Conservation (phyloP, 2,797 vertebrate genomes). For the Cyclopterus lumpus region DNA sequence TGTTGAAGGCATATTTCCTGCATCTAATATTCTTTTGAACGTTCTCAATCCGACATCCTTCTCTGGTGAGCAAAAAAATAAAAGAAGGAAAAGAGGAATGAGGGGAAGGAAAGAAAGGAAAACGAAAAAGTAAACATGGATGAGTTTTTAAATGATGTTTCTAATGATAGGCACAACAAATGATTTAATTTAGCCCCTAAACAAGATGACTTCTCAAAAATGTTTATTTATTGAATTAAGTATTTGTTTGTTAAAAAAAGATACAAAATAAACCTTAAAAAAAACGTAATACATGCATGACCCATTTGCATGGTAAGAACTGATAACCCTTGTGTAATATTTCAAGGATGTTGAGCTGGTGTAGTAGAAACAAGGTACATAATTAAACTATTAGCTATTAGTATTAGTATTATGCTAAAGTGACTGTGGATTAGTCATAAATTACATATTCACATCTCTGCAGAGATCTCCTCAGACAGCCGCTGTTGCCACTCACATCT, state of each 20-base stretch:
- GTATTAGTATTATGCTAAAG: background rate
- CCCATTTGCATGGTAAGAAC: background rate
- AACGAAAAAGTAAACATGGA: constrained; percentile 56
- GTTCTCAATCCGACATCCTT: constrained; percentile 99
- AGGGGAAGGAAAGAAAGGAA: constrained; percentile 39
- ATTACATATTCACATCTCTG: background rate
- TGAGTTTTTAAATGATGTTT: constrained; percentile 31
- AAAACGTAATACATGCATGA: background rate
- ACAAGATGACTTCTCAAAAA: background rate
- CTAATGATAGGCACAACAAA: constrained; percentile 2
- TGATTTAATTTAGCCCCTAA: background rate
- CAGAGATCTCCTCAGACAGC: background rate
- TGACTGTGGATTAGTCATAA: background rate
- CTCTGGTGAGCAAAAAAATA: constrained; percentile 85
- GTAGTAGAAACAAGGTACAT: background rate
- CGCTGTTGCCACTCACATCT: background rate
- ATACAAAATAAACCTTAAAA: background rate
- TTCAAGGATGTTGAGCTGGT: background rate
- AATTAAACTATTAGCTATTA: background rate
- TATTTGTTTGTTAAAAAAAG: background rate
- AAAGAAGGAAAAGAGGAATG: constrained; percentile 40
- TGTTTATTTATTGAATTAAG: background rate
- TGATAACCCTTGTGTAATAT: background rate
- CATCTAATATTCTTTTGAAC: constrained; percentile 99
- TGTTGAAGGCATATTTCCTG: constrained; percentile 99